phyloP scores from a whole-genome alignment of 2,888 invertebrate genomes.

The Ernsta delagoae region DNA sequence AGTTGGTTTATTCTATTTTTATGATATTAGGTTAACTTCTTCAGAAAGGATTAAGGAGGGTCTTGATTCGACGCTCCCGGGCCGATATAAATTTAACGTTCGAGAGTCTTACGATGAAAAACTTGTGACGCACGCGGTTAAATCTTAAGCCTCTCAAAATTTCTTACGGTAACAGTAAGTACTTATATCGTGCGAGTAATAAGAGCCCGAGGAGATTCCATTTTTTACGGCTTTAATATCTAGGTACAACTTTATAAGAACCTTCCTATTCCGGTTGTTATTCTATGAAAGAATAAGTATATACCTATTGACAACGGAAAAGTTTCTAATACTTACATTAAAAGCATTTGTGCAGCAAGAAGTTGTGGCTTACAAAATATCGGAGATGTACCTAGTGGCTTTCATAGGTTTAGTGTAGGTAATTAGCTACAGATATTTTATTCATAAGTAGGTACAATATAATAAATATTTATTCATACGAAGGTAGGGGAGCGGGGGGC shows the following conservation, averaged over 20 bases:
- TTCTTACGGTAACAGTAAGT: conserved; percentile 53
- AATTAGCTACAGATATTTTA: too few relatives aligned
- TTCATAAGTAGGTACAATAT: too few relatives aligned
- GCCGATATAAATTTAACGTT: conserved; percentile 82
- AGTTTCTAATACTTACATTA: too few relatives aligned
- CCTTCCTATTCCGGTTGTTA: not conserved
- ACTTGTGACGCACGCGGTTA: conserved; percentile 70
- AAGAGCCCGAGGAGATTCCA: conserved; percentile 14
- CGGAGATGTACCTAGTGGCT: too few relatives aligned
- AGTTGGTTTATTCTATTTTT: conserved; percentile 81
- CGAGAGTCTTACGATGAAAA: conserved; percentile 80
- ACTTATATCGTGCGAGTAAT: conserved; percentile 45
- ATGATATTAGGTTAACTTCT: conserved; percentile 82
- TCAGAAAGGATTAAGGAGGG: conserved; percentile 81
- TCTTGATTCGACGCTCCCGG: conserved; percentile 80
- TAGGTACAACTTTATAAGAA: conserved; percentile 3
- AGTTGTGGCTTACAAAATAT: too few relatives aligned
- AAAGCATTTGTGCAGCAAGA: too few relatives aligned
- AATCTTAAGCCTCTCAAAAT: conserved; percentile 55
- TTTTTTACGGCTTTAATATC: conserved; percentile 24
- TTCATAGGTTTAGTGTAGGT: too few relatives aligned
- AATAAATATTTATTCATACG: too few relatives aligned
- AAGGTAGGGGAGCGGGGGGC: too few relatives aligned
- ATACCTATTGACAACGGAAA: not conserved
- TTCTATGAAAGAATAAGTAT: not conserved